These are phyloP conservation scores for Anolis apletophallus DNA, from an alignment of 2,797 vertebrate species.

Conservation along the genomic window DNA sequence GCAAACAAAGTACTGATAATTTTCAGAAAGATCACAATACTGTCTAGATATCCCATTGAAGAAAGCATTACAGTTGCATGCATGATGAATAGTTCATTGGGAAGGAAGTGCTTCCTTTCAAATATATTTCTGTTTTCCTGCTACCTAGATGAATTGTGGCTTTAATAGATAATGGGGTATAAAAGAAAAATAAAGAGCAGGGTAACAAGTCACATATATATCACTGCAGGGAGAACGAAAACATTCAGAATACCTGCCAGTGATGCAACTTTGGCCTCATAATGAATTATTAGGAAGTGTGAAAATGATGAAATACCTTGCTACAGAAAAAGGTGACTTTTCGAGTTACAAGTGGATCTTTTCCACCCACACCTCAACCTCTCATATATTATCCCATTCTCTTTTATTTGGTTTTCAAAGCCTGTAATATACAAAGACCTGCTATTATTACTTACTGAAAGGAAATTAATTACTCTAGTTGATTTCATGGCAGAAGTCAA, in stretches of 20 bases:
- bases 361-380: conserved; percentile 37
- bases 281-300: conserved; percentile 64
- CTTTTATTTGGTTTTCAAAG: conserved; percentile 41
- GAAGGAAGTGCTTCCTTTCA: conserved; percentile 37
- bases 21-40: not conserved
- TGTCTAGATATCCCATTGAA: not conserved
- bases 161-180: conserved; percentile 52
- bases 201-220: conserved; percentile 66
- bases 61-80: not conserved
- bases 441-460: conserved; percentile 34
- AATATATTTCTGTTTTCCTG: conserved; percentile 50
- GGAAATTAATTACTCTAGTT: conserved; percentile 53
- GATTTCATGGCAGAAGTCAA: conserved; percentile 35
- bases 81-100: not conserved
- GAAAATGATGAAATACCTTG: conserved; percentile 28
- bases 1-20: not conserved
- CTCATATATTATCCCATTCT: conserved; percentile 11
- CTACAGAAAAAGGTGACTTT: conserved; percentile 16
- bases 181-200: conserved; percentile 65
- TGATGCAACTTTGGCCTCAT: conserved; percentile 55
- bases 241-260: conserved; percentile 70
- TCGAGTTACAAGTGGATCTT: not conserved
- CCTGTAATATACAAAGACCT: conserved; percentile 33
- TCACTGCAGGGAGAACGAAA: conserved; percentile 52
- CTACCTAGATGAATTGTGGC: conserved; percentile 55